Base-by-base conservation (phyloP, 2,113 vertebrate genomes). In the Sarotherodon lohbergeri region DNA sequence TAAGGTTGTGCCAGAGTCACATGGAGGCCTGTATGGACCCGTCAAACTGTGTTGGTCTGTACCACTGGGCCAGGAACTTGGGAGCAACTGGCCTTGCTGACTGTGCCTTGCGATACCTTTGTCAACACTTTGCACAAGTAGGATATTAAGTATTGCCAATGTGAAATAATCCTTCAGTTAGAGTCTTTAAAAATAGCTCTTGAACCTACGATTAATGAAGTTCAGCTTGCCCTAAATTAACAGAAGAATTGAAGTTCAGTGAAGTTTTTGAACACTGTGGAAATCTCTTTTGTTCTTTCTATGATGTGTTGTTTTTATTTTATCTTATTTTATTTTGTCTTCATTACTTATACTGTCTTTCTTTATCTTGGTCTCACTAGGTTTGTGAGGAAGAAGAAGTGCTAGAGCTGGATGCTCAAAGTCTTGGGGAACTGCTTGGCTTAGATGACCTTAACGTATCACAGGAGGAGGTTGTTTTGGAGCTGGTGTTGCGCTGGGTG, bases 381-480 rank as follows among this genome's bases (percentile, higher is more conserved):
- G 98, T 97, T 83, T 97, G 98, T 95, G 91, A 97, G 19, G 97
- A 99, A 22, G 97, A 98, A 52, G 98, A 99, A 93, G 97, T 99
- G 90, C 68, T 99, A 32, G 98, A 98, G 24, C 83, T 97, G 19
- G 97, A 97, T 88, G 95, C 90, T 50, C 95, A 97, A 41, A 97
- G 98, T 80, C 93, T 99, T 83, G 94, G 97, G 83, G 56, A 90
- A n/a, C 96, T 99, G 24, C 95, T 99, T 83, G 93, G 96, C 87
- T 98, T 97, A 3, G 98, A 98, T 32, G 98, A 98, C 68, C 97
- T 99, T 85, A 98, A 99, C 84, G 92, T 99, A 80, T 97, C 98
- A 9, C 96, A 98, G 66, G 98, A 99, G 87, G 97, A 99, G 81
- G 97, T 95, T 89, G 96, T 98, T 78, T 94, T 99, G 93, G 97